Percentiles rank a stretch among this genome's conserved stretches.
Evolutionary conservation across 2,888 invertebrate species (phyloP).

Genomic region (Helleia helle): DNA sequence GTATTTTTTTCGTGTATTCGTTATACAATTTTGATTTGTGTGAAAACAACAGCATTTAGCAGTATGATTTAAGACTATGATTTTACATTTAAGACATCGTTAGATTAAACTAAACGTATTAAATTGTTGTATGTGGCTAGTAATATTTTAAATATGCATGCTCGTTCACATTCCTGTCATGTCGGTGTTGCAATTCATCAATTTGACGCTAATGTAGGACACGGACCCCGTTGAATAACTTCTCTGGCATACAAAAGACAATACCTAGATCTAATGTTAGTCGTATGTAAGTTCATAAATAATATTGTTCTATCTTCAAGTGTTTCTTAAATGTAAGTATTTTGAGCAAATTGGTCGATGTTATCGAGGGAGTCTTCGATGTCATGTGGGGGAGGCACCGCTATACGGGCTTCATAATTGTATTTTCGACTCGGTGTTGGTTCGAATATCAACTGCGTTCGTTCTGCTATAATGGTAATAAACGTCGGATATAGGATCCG

Average conservation of each 20-base stretch:
- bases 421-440: background rate
- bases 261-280: conserved; percentile 75
- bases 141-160: conserved; percentile 32
- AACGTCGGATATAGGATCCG: conserved; percentile 8
- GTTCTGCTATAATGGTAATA: conserved; percentile 8
- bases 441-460: conserved; percentile 9
- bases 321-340: conserved; percentile 67
- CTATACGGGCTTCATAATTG: conserved; percentile 19
- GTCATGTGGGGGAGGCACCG: conserved; percentile 16
- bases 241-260: conserved; percentile 73
- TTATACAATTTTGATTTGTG: conserved; percentile 10
- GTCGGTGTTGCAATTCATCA: conserved; percentile 40
- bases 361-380: conserved; percentile 46
- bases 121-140: conserved; percentile 14
- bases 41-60: conserved; percentile 4
- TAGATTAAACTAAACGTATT: conserved; percentile 7
- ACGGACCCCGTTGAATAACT: conserved; percentile 56
- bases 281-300: conserved; percentile 63
- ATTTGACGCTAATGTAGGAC: conserved; percentile 9
- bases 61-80: conserved; percentile 8
- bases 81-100: conserved; percentile 7
- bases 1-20: conserved; percentile 25
- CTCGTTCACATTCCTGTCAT: conserved; percentile 44
- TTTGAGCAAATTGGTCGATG: conserved; percentile 59
- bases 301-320: conserved; percentile 71